These are phyloP conservation scores for Cosmia pyralina DNA, from an alignment of 2,888 invertebrate species.

Conservation along the genomic window DNA sequence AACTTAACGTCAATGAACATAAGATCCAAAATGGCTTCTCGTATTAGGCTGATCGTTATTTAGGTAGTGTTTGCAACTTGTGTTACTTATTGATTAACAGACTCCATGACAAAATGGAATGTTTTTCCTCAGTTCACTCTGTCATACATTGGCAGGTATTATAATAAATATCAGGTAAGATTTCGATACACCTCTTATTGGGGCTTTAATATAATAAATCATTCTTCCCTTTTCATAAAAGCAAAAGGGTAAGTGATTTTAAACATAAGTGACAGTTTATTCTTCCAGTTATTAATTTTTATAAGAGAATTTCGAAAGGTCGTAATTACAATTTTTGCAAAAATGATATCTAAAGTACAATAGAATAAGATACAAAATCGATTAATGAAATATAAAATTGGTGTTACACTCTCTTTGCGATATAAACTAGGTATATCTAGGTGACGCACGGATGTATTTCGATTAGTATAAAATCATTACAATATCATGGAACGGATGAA, in stretches of 20 bases:
- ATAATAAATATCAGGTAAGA: constrained; percentile 55
- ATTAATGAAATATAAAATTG: constrained; percentile 74
- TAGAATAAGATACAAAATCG: constrained; percentile 69
- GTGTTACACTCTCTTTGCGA: constrained; percentile 76
- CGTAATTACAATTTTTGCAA: constrained; percentile 56
- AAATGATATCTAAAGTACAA: constrained; percentile 66
- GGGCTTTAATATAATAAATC: constrained; percentile 54
- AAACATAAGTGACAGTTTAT: constrained; percentile 45
- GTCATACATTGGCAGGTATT: constrained; percentile 43
- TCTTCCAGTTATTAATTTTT: constrained; percentile 33
- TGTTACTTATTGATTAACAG: constrained; percentile 38
- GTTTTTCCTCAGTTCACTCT: constrained; percentile 47
- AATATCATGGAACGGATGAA: constrained; percentile 85
- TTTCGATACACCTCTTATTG: constrained; percentile 31
- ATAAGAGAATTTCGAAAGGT: constrained; percentile 56
- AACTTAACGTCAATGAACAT: constrained; percentile 65
- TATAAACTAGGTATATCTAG: constrained; percentile 72
- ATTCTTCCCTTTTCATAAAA: constrained; percentile 56
- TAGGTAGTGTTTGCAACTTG: constrained; percentile 64
- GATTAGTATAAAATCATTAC: constrained; percentile 79
- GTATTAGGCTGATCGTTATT: constrained; percentile 59
- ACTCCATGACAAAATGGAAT: constrained; percentile 53
- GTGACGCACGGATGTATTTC: constrained; percentile 78
- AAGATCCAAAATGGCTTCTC: constrained; percentile 58
- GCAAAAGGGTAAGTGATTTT: constrained; percentile 62